phyloP scores from a whole-genome alignment of 92 coral and sea anemone genomes.

The Hydrozoanthus gracilis region DNA sequence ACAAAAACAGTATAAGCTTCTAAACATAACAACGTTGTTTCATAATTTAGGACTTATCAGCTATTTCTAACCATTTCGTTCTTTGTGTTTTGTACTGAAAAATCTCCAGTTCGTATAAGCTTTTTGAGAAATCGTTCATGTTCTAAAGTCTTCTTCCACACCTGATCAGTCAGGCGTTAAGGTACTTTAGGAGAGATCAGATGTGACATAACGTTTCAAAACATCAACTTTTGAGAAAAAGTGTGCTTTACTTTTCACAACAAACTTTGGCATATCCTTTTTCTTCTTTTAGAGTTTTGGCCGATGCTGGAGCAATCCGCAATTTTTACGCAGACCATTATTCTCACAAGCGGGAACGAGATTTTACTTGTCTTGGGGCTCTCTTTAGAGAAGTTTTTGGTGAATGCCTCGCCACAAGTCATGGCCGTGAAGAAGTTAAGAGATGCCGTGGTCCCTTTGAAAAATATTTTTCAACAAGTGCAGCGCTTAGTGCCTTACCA shows the following conservation, averaged over 20 bases:
- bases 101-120: no score
- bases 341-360: conserved; percentile 85
- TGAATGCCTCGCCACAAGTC: conserved; percentile 85
- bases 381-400: conserved; percentile 79
- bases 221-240: no score
- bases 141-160: no score
- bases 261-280: background rate
- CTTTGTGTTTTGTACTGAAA: no score
- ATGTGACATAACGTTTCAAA: no score
- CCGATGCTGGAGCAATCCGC: conserved; percentile 93
- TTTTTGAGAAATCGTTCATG: no score
- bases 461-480: conserved; percentile 79
- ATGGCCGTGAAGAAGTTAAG: conserved; percentile 85
- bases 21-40: background rate
- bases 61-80: no score
- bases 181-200: no score
- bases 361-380: conserved; percentile 82
- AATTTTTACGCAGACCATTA: conserved; percentile 89
- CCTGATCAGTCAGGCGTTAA: no score
- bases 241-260: no score
- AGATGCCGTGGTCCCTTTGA: conserved; percentile 98
- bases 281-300: conserved; percentile 62
- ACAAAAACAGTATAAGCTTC: background rate
- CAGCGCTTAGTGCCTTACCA: conserved; percentile 58
- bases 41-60: background rate